phyloP scores from a whole-genome alignment of 2,113 vertebrate genomes.

The Cryptomyrus ogoouensis region DNA sequence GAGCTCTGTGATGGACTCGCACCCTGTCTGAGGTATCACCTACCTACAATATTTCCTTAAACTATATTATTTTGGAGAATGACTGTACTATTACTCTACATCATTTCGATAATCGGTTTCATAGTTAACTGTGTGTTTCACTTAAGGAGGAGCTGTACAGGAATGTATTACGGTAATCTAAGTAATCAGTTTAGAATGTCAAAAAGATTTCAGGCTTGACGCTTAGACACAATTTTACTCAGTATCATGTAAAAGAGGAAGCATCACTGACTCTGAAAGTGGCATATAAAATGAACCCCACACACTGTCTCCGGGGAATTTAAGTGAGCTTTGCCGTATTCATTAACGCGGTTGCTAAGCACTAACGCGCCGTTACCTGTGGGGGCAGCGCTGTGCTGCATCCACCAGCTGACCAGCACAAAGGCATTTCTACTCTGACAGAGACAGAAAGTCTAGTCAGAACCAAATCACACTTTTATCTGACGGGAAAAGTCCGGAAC shows the following conservation, averaged over 20 bases:
- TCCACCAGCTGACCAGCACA: background rate
- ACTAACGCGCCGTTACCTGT: background rate
- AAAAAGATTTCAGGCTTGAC: background rate
- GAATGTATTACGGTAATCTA: background rate
- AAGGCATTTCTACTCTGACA: background rate
- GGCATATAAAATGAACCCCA: background rate
- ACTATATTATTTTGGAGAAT: background rate
- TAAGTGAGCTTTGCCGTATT: background rate
- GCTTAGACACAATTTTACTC: background rate
- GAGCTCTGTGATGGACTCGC: background rate
- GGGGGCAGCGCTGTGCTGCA: background rate
- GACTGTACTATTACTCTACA: background rate
- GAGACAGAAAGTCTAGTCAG: background rate
- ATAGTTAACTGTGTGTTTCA: background rate
- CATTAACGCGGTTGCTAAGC: background rate
- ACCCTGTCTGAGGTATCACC: background rate
- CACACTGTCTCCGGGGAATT: background rate
- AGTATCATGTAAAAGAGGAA: background rate
- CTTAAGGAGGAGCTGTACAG: background rate
- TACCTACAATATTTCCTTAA: background rate
- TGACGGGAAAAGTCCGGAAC: background rate
- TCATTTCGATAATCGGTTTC: background rate
- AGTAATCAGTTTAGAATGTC: background rate
- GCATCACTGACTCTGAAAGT: background rate
- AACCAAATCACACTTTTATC: background rate